Evolutionary conservation across 37 sponge, comb jelly and placozoan genomes (phyloP).

Genomic region (Halisarca cf. caerulea): DNA sequence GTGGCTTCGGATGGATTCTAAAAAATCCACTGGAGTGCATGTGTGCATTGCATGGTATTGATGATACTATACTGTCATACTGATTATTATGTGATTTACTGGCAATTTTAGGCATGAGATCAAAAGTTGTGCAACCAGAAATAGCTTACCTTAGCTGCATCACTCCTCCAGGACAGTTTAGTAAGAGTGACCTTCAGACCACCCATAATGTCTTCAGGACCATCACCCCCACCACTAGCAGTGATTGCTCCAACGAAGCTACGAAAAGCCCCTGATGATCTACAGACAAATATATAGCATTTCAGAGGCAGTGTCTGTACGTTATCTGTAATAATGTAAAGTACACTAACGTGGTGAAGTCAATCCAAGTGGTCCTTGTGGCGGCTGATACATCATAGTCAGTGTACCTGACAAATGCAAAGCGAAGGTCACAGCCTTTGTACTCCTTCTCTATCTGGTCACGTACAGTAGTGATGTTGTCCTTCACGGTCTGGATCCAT

Average conservation of each 20-base stretch:
- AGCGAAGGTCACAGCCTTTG: constrained; percentile 63
- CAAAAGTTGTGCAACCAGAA: too few species aligned
- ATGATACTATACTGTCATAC: too few species aligned
- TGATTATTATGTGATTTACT: too few species aligned
- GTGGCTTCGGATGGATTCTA: too few species aligned
- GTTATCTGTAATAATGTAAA: too few species aligned
- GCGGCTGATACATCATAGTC: constrained; percentile 66
- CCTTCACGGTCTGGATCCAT: constrained; percentile 69
- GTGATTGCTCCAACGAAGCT: constrained; percentile 58
- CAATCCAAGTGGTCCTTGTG: constrained; percentile 49
- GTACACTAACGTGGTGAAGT: constrained; percentile 66
- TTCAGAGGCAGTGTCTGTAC: too few species aligned
- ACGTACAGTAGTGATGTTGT: constrained; percentile 53
- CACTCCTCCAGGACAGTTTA: constrained; percentile 49
- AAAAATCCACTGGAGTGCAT: too few species aligned
- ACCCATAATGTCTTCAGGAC: constrained; percentile 81
- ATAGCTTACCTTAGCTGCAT: constrained; percentile 57
- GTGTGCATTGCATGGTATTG: too few species aligned
- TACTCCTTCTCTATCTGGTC: constrained; percentile 48
- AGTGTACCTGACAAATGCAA: constrained; percentile 80
- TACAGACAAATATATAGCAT: background rate
- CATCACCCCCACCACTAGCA: constrained; percentile 74
- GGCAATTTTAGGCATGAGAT: too few species aligned
- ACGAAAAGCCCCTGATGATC: constrained; percentile 33
- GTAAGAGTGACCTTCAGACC: constrained; percentile 50